Base-by-base conservation (phyloP, 2,797 vertebrate genomes). In the Lerista edwardsae region DNA sequence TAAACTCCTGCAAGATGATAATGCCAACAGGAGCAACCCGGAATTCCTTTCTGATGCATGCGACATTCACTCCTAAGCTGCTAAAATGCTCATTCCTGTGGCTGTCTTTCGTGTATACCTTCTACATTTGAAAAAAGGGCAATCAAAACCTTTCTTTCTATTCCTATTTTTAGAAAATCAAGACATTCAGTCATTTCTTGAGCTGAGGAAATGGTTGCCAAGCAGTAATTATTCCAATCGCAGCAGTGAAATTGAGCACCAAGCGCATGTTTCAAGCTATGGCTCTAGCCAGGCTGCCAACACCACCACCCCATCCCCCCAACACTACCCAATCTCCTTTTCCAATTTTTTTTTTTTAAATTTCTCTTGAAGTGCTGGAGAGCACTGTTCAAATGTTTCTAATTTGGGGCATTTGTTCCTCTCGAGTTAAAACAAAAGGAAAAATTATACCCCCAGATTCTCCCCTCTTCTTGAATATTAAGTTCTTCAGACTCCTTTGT, bases 321-420 rank as follows among this genome's bases (percentile, higher is more conserved):
- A 80, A 25, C 31, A 65, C 83, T 3, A 78, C 67, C 68, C 23
- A 86, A 27, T 25, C 1, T 78, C 82, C 89, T 82, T 87, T 91
- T 91, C 85, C 80, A 89, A 93, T 88, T 91, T 91, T 27, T 0
- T 84, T 9, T 9, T 9, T 17, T 9, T 17, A 17, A 55, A 29
- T 86, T 93, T 94, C 86, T 90, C 84, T 90, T 91, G 72, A 88
- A 88, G 85, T 87, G 61, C 85, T 85, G 75, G 79, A 90, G 69
- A 91, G 74, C 82, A 78, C 84, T 87, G 61, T 76, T 92, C 87
- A 84, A 87, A 84, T 88, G 90, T 93, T 93, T 93, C 93, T 93
- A 94, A 93, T 93, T 93, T 91, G 36, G 90, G 88, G 2, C 1
- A 89, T 92, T 93, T 92, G 87, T 93, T 90, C 87, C 80, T 87